Conservation (phyloP, 30 jellyfish, hydroid and myxozoan genomes). For the Catostylus mosaicus region DNA sequence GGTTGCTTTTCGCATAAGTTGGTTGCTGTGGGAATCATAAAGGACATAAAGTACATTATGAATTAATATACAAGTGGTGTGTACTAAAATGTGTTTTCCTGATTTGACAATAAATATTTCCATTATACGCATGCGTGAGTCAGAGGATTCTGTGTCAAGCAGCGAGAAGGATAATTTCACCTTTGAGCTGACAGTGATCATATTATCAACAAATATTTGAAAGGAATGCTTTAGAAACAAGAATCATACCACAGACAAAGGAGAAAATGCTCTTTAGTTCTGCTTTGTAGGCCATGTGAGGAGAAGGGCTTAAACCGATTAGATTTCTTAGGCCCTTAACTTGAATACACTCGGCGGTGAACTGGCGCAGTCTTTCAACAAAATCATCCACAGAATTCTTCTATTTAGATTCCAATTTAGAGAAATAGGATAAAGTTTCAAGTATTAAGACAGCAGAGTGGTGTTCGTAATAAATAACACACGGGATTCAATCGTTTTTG, state of each 20-base stretch:
- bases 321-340: constrained; percentile 49
- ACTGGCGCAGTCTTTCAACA: constrained; percentile 9
- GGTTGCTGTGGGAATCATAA: too few species aligned
- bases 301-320: constrained; percentile 44
- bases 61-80: too few species aligned
- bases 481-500: background rate
- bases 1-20: too few species aligned
- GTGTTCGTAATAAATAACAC: background rate
- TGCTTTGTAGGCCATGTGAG: constrained; percentile 72
- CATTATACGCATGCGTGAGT: background rate
- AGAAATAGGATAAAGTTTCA: constrained; percentile 27
- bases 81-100: too few species aligned
- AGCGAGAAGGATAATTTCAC: constrained; percentile 8
- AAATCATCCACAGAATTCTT: constrained; percentile 14
- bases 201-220: constrained; percentile 44
- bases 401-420: constrained; percentile 4
- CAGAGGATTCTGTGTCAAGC: background rate
- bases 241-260: constrained; percentile 37
- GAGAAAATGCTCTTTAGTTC: constrained; percentile 70
- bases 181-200: constrained; percentile 24
- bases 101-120: too few species aligned
- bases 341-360: constrained; percentile 27
- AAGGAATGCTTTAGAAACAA: constrained; percentile 61
- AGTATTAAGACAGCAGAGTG: background rate
- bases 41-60: too few species aligned